Conservation (phyloP, 2,113 vertebrate species). For the Odobenus rosmarus region DNA sequence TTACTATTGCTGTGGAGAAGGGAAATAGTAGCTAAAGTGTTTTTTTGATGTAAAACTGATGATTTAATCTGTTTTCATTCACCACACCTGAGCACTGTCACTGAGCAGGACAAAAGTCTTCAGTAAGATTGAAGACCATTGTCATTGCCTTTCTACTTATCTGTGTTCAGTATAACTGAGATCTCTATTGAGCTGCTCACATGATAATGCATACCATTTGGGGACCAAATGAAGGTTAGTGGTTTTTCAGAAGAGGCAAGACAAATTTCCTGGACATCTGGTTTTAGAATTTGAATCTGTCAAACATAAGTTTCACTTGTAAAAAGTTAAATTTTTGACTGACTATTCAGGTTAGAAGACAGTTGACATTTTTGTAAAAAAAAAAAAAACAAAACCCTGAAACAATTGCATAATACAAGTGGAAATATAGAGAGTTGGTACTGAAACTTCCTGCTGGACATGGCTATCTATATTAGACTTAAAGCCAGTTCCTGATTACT, state of each 20-base stretch:
- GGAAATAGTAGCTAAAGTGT: background rate
- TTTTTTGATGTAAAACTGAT: conserved; percentile 14
- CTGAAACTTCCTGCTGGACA: background rate
- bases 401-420: background rate
- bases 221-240: background rate
- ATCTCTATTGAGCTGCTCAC: background rate
- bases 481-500: conserved; percentile 14
- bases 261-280: background rate
- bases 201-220: background rate
- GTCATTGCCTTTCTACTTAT: conserved; percentile 14
- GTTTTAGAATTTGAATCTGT: conserved; percentile 48
- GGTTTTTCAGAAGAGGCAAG: conserved; percentile 34
- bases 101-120: background rate
- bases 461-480: background rate
- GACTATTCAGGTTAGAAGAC: background rate
- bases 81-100: background rate
- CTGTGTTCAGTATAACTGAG: background rate
- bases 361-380: background rate
- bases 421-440: background rate
- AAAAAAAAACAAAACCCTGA: background rate
- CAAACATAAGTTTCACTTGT: conserved; percentile 6
- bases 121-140: background rate
- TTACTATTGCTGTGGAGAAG: background rate
- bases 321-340: conserved; percentile 15
- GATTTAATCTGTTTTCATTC: background rate